phyloP scores from a whole-genome alignment of 2,888 invertebrate species.

The Pristionchus arcanus region DNA sequence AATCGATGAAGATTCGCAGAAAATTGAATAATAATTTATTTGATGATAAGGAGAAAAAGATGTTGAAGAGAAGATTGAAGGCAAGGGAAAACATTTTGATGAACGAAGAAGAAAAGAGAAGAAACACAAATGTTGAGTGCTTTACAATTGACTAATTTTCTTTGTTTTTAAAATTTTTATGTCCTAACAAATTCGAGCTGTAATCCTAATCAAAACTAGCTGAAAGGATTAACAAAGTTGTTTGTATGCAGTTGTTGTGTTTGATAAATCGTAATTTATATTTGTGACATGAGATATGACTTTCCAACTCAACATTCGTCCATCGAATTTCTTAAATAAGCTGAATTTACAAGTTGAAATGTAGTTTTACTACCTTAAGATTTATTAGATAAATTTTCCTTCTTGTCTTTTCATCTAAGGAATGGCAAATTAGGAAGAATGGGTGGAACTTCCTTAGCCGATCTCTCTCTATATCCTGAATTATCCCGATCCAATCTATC shows the following conservation, averaged over 20 bases:
- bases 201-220: too few species aligned
- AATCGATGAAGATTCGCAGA: not conserved
- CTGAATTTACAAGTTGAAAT: not conserved
- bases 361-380: not conserved
- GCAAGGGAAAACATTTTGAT: not conserved
- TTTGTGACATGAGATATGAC: too few species aligned
- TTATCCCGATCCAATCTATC: constrained; percentile 42
- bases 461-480: constrained; percentile 23
- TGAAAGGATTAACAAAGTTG: too few species aligned
- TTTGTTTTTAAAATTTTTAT: too few species aligned
- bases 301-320: too few species aligned
- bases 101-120: not conserved
- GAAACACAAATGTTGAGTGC: not conserved
- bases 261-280: too few species aligned
- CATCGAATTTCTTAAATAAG: too few species aligned
- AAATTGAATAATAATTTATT: not conserved
- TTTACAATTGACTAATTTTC: not conserved
- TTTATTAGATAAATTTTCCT: not conserved
- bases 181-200: too few species aligned
- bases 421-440: constrained; percentile 49
- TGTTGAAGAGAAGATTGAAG: not conserved
- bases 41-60: not conserved
- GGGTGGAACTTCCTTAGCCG: constrained; percentile 48
- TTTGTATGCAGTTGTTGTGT: too few species aligned
- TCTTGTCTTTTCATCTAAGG: not conserved